These are phyloP conservation scores for Trinectes maculatus DNA, from an alignment of 2,113 vertebrate genomes.

Conservation along the genomic window DNA sequence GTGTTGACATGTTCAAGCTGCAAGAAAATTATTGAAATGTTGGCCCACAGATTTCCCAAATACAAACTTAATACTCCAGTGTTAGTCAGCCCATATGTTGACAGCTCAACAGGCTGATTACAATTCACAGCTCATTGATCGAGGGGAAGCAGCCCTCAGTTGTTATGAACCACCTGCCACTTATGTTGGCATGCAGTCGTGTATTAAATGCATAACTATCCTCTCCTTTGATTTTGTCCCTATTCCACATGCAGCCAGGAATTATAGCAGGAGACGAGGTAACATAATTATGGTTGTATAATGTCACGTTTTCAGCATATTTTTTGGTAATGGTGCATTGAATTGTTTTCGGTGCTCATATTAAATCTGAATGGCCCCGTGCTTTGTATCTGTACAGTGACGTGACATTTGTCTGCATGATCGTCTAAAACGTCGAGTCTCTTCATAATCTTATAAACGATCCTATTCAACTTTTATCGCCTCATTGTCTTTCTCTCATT, in stretches of 20 bases:
- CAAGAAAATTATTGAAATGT: background rate
- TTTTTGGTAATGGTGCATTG: background rate
- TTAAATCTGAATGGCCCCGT: slow-evolving; percentile 9
- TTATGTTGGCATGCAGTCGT: slow-evolving; percentile 25
- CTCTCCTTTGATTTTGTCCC: slow-evolving; percentile 74
- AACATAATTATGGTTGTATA: slow-evolving; percentile 75
- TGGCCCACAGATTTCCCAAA: background rate
- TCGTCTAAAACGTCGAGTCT: slow-evolving; percentile 36
- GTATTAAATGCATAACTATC: slow-evolving; percentile 45
- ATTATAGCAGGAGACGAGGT: slow-evolving; percentile 99
- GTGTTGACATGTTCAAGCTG: background rate
- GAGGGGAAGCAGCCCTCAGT: background rate
- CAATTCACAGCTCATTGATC: slow-evolving; percentile 28
- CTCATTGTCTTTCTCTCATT: slow-evolving; percentile 4
- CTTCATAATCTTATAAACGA: slow-evolving; percentile 29
- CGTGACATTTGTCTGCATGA: slow-evolving; percentile 64
- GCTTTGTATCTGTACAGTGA: slow-evolving; percentile 25
- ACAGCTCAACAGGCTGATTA: slow-evolving; percentile 2
- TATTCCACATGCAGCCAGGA: slow-evolving; percentile 99
- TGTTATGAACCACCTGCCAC: slow-evolving; percentile 38
- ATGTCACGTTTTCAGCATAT: slow-evolving; percentile 6
- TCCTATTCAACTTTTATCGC: slow-evolving; percentile 21
- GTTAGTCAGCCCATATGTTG: background rate
- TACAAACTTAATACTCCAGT: background rate
- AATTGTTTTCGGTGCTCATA: slow-evolving; percentile 3